phyloP scores from a whole-genome alignment of 1,140 invertebrate genomes.

The Vollenhovia emeryi region DNA sequence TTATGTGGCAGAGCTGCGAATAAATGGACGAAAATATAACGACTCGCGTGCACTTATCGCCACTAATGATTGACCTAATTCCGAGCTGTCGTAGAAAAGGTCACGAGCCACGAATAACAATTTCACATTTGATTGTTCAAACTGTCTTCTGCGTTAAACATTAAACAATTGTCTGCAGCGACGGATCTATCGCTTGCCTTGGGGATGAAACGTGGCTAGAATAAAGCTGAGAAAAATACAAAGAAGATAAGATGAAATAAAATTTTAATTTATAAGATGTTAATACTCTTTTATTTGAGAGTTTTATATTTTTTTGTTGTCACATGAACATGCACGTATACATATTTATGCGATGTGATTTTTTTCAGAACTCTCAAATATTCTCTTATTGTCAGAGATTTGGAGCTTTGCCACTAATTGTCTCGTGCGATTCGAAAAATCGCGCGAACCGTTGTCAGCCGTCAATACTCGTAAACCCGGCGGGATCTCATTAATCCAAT shows the following conservation, averaged over 20 bases:
- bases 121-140: conserved; percentile 2
- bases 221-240: neutral
- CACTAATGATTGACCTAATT: conserved; percentile 15
- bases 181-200: neutral
- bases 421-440: conserved; percentile 12
- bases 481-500: conserved; percentile 75
- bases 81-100: neutral
- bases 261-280: neutral
- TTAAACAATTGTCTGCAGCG: neutral
- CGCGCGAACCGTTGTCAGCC: neutral
- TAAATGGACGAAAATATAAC: conserved; percentile 45
- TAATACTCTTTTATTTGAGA: neutral
- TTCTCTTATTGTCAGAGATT: neutral
- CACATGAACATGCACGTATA: neutral
- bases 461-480: neutral
- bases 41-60: conserved; percentile 33
- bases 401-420: neutral
- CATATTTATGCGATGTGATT: too few relatives aligned
- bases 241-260: neutral
- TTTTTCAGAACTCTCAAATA: conserved; percentile 3
- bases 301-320: conserved; percentile 5
- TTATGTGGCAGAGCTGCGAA: neutral
- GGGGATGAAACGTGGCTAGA: neutral
- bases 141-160: neutral
- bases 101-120: conserved; percentile 21